Conservation (phyloP, 2,797 vertebrate species). For the Hephaestus fuliginosus region DNA sequence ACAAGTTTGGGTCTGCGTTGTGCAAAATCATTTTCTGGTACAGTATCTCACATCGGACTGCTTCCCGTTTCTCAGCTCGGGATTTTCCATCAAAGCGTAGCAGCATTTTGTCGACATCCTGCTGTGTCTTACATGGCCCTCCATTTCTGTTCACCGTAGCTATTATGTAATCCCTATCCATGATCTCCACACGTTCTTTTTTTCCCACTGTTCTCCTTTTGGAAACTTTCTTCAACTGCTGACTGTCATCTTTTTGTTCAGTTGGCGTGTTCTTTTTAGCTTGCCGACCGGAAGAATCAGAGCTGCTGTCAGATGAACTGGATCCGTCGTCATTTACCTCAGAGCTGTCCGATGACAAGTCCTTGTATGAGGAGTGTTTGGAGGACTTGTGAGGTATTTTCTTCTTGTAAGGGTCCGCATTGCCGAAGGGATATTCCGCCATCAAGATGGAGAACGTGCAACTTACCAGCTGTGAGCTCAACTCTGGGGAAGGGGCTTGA, state of each 20-base stretch:
- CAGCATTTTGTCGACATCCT: conserved; percentile 84
- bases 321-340: conserved; percentile 34
- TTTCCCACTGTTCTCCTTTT: conserved; percentile 23
- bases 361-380: conserved; percentile 21
- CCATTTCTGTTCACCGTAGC: conserved; percentile 77
- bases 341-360: conserved; percentile 39
- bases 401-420: conserved; percentile 46
- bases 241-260: conserved; percentile 10
- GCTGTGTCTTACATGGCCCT: conserved; percentile 82
- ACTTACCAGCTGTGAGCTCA: conserved; percentile 63
- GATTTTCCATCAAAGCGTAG: conserved; percentile 73
- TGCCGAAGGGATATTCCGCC: conserved; percentile 81
- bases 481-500: conserved; percentile 64
- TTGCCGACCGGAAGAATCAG: accelerated
- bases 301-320: conserved; percentile 13
- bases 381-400: conserved; percentile 39
- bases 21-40: conserved; percentile 83
- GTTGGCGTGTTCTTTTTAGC: background rate
- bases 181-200: conserved; percentile 53
- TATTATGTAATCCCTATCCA: conserved; percentile 68
- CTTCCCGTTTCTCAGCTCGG: conserved; percentile 75
- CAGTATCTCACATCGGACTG: conserved; percentile 80
- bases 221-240: conserved; percentile 7
- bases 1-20: conserved; percentile 69
- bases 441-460: conserved; percentile 84